phyloP scores from a whole-genome alignment of 2,797 vertebrate species.

The Hippopotamyrus pictus region DNA sequence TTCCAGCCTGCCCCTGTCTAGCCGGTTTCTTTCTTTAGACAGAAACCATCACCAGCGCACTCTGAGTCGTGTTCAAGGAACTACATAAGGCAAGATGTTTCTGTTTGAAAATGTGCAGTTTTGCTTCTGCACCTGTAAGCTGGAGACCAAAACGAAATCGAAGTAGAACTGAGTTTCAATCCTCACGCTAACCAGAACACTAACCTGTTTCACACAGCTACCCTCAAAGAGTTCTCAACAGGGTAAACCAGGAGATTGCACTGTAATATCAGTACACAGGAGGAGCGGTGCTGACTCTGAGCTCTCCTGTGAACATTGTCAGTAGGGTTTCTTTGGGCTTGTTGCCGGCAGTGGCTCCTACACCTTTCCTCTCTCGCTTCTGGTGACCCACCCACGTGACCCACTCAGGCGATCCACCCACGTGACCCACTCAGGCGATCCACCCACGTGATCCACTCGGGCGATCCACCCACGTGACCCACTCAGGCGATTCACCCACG shows the following conservation, averaged over 20 bases:
- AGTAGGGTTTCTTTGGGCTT: conserved; percentile 48
- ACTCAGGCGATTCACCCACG: conserved; percentile 35
- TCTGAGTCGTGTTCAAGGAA: background rate
- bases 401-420: conserved; percentile 30
- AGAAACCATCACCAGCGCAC: background rate
- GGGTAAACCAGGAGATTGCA: background rate
- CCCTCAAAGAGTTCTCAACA: background rate
- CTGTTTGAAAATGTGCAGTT: background rate
- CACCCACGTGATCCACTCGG: conserved; percentile 49
- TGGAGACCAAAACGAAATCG: background rate
- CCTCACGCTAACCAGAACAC: background rate
- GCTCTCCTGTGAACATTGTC: background rate
- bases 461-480: conserved; percentile 46
- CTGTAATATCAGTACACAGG: background rate
- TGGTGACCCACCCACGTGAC: conserved; percentile 46
- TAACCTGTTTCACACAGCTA: background rate
- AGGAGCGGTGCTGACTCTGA: background rate
- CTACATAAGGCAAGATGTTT: background rate
- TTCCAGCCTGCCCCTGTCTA: background rate
- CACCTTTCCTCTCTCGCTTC: conserved; percentile 50
- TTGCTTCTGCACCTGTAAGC: background rate
- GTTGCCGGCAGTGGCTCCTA: conserved; percentile 46
- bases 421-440: conserved; percentile 16
- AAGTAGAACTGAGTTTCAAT: background rate
- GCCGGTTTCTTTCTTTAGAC: background rate